Conservation (phyloP, 1,140 invertebrate species). For the Drosophila saltans region DNA sequence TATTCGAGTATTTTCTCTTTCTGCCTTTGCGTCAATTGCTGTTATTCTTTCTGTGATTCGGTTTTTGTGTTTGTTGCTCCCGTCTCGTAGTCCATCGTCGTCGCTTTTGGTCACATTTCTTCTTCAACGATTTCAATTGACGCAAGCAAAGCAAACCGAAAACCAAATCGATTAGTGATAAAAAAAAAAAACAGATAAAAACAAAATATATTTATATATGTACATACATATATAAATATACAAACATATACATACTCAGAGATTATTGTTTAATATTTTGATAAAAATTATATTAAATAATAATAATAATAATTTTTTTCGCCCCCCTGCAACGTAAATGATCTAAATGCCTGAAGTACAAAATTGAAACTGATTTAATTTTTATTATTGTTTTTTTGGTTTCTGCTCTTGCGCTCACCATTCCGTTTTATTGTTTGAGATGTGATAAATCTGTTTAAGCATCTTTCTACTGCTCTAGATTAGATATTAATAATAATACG, state of each 20-base stretch:
- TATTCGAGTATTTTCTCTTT: slow-evolving; percentile 10
- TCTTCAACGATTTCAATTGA: slow-evolving; percentile 31
- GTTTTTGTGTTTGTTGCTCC: slow-evolving; percentile 11
- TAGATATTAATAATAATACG: slow-evolving; percentile 52
- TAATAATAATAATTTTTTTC: background rate
- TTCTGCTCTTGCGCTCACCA: slow-evolving; percentile 4
- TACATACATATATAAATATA: background rate
- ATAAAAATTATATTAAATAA: slow-evolving; percentile 16
- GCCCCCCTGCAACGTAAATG: slow-evolving; percentile 11
- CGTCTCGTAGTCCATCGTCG: background rate
- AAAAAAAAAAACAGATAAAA: slow-evolving; percentile 7
- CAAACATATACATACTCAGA: slow-evolving; percentile 11
- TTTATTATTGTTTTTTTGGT: slow-evolving; percentile 27
- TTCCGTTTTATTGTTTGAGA: slow-evolving; percentile 40
- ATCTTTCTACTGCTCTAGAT: slow-evolving; percentile 43
- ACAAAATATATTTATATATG: background rate
- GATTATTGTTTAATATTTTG: slow-evolving; percentile 14
- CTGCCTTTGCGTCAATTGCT: slow-evolving; percentile 5
- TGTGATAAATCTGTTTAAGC: slow-evolving; percentile 73
- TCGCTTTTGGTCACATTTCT: background rate
- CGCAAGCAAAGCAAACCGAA: slow-evolving; percentile 25
- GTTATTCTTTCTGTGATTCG: background rate
- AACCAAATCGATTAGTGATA: slow-evolving; percentile 9
- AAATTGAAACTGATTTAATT: slow-evolving; percentile 57
- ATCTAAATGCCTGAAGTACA: slow-evolving; percentile 42